Base-by-base conservation (phyloP, 2,113 vertebrate species). In the Pelobates fuscus region DNA sequence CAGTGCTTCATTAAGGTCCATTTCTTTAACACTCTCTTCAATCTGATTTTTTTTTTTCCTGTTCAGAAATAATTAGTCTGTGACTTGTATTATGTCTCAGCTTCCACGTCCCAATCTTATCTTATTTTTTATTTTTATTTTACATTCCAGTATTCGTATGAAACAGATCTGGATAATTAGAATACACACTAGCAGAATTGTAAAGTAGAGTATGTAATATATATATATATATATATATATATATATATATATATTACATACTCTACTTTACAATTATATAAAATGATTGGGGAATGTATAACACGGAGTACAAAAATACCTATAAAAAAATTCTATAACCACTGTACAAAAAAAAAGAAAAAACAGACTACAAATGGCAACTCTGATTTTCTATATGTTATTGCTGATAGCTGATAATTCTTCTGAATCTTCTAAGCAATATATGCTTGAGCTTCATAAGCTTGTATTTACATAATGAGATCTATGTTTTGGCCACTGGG, bases 41-140 rank as follows among this genome's bases (percentile, higher is more conserved):
- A 60, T 58, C 63, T 59, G 41, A 70, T 17, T 58, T 67, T 74
- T 66, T 65, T 65, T 59, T 55, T 49, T 23, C 37, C 63, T 46
- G 63, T 44, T 75, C 57, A 59, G 54, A 58, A 75, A 66, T 75
- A 75, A 75, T 75, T 67, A 75, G 72, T 57, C 52, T 59, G 71
- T 43, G 52, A 65, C 62, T 43, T 66, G 71, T 67, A 29, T 54
- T 29, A 44, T 46, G 65, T 29, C 37, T 67, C 54, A 14, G 24
- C 63, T 44, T 66, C 5, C 62, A 30, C 37, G 54, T 27, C 44
- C 52, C 25, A 15, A 8, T 44, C 63, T 43, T 67, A 75, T 67
- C 63, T 30, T 43, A 23, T 18, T 75, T 37, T 37, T 37, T 37
- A 6, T 37, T 37, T 37, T 30, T 41, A 67, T 67, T 66, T 59